Evolutionary conservation across 2,888 invertebrate species (phyloP).

Genomic region (Philopedon plagiatum): DNA sequence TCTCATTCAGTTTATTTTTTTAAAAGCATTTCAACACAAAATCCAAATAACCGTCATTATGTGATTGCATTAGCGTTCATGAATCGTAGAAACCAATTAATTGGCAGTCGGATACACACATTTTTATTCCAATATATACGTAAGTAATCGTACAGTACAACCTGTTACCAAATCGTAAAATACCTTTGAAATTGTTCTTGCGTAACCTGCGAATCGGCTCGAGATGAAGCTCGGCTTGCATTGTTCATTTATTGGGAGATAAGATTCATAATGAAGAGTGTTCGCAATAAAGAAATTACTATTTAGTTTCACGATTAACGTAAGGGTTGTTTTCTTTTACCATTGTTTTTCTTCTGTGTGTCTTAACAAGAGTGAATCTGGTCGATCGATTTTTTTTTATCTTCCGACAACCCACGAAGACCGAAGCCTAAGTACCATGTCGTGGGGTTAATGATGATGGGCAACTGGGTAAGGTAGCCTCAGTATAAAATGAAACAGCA

Average conservation of each 20-base stretch:
- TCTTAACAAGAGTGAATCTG: no score
- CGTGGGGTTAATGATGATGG: no score
- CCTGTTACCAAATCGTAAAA: slow-evolving; percentile 45
- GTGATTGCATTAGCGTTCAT: slow-evolving; percentile 24
- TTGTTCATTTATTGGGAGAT: slow-evolving; percentile 42
- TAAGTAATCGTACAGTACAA: slow-evolving; percentile 31
- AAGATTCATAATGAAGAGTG: slow-evolving; percentile 31
- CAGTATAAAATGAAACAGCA: no score
- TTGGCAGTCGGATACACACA: slow-evolving; percentile 17
- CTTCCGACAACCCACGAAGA: no score
- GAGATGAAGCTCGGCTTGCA: slow-evolving; percentile 44
- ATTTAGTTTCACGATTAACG: no score
- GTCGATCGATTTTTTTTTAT: no score
- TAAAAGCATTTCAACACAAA: slow-evolving; percentile 24
- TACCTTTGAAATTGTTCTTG: slow-evolving; percentile 45
- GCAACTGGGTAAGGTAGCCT: no score
- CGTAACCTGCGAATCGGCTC: slow-evolving; percentile 33
- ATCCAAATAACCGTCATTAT: slow-evolving; percentile 18
- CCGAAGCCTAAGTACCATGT: no score
- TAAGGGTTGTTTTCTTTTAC: no score
- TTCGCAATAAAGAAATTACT: slow-evolving; percentile 28
- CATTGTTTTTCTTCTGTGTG: no score
- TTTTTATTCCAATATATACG: slow-evolving; percentile 20
- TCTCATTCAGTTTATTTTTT: background rate
- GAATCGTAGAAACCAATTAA: slow-evolving; percentile 12